phyloP scores from a whole-genome alignment of 2,113 vertebrate species.

The Tenrec ecaudatus region DNA sequence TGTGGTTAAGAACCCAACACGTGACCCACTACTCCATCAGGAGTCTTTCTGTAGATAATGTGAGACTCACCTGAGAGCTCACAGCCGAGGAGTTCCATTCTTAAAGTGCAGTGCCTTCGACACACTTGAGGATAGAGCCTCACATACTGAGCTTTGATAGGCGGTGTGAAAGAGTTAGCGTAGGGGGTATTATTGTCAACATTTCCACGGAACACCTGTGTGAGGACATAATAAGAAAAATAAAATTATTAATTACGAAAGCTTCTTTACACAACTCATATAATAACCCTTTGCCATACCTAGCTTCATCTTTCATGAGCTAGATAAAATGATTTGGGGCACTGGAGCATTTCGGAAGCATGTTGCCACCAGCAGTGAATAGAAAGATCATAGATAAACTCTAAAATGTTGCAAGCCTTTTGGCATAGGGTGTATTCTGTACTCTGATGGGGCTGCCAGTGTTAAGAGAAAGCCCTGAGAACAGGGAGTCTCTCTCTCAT shows the following conservation, averaged over 20 bases:
- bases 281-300: not conserved
- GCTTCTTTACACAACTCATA: conserved; percentile 1
- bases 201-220: conserved; percentile 96
- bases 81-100: conserved; percentile 98
- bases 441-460: not conserved
- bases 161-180: conserved; percentile 97
- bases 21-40: too few species aligned
- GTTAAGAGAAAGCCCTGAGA: not conserved
- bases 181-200: conserved; percentile 98
- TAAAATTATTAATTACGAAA: not conserved
- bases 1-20: too few species aligned
- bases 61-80: conserved; percentile 93
- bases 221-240: conserved; percentile 24
- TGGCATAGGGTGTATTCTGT: not conserved
- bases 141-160: conserved; percentile 96
- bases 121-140: conserved; percentile 98
- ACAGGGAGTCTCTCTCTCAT: not conserved
- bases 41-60: not conserved
- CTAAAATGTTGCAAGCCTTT: not conserved
- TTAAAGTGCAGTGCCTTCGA: conserved; percentile 96
- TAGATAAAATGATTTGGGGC: not conserved
- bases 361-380: not conserved
- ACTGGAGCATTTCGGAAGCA: not conserved
- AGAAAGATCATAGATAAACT: conserved; percentile 12
- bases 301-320: not conserved